Conservation (phyloP, 2,888 invertebrate genomes). For the Xestia sexstrigata region DNA sequence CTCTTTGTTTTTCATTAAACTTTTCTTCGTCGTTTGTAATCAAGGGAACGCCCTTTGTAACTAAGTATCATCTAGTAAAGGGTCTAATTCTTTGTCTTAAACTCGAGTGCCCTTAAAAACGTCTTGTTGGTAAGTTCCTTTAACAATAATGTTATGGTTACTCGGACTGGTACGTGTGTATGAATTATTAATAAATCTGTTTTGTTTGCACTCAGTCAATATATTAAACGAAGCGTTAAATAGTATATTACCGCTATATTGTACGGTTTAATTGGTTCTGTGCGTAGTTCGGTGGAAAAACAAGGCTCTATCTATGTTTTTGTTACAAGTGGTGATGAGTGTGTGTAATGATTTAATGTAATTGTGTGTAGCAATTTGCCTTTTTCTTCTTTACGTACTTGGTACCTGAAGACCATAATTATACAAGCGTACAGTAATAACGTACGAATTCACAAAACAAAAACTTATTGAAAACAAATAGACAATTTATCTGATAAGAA, state of each 20-base stretch:
- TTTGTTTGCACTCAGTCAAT: slow-evolving; percentile 56
- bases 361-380: slow-evolving; percentile 31
- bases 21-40: slow-evolving; percentile 79
- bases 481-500: background rate
- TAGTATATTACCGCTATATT: slow-evolving; percentile 58
- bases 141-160: slow-evolving; percentile 23
- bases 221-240: slow-evolving; percentile 67
- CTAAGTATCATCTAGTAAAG: slow-evolving; percentile 57
- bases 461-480: background rate
- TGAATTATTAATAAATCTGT: slow-evolving; percentile 66
- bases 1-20: slow-evolving; percentile 89
- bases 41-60: slow-evolving; percentile 65
- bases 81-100: slow-evolving; percentile 57
- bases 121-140: slow-evolving; percentile 37
- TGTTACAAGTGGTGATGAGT: slow-evolving; percentile 45
- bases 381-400: slow-evolving; percentile 28
- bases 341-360: slow-evolving; percentile 7
- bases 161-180: slow-evolving; percentile 48
- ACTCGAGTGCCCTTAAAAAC: slow-evolving; percentile 38
- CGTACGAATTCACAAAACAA: slow-evolving; percentile 16
- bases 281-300: slow-evolving; percentile 45
- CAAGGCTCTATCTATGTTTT: slow-evolving; percentile 15
- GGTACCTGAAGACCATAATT: slow-evolving; percentile 31
- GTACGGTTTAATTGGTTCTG: slow-evolving; percentile 52
- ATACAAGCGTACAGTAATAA: slow-evolving; percentile 16